phyloP scores from a whole-genome alignment of 64 coral and sea anemone species.

The Actinia tenebrosa region DNA sequence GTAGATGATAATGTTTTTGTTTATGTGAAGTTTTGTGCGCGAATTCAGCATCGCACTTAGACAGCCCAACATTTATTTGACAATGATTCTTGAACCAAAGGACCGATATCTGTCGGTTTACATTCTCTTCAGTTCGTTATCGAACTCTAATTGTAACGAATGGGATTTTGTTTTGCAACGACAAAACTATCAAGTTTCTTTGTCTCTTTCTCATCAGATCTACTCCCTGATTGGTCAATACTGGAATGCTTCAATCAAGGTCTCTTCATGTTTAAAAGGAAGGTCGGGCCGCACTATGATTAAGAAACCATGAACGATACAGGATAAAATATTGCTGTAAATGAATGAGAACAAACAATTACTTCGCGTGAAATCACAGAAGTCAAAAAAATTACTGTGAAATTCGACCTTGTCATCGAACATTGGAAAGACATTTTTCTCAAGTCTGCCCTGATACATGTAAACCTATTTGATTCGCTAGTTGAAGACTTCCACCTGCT shows the following conservation, averaged over 20 bases:
- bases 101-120: too few species aligned
- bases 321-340: background rate
- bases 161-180: background rate
- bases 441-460: background rate
- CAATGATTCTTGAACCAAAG: too few species aligned
- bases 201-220: background rate
- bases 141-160: background rate
- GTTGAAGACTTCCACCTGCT: too few species aligned
- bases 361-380: background rate
- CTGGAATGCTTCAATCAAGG: background rate
- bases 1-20: too few species aligned
- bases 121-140: too few species aligned
- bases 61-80: too few species aligned
- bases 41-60: too few species aligned
- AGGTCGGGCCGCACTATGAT: background rate
- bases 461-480: background rate
- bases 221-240: background rate
- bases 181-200: slow-evolving; percentile 3
- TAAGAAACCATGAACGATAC: background rate
- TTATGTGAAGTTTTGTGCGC: too few species aligned
- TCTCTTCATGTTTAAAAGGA: background rate
- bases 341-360: background rate
- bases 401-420: background rate
- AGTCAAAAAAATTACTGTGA: background rate
- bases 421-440: background rate